Evolutionary conservation across 1,140 invertebrate species (phyloP).

Genomic region (Myzus persicae): DNA sequence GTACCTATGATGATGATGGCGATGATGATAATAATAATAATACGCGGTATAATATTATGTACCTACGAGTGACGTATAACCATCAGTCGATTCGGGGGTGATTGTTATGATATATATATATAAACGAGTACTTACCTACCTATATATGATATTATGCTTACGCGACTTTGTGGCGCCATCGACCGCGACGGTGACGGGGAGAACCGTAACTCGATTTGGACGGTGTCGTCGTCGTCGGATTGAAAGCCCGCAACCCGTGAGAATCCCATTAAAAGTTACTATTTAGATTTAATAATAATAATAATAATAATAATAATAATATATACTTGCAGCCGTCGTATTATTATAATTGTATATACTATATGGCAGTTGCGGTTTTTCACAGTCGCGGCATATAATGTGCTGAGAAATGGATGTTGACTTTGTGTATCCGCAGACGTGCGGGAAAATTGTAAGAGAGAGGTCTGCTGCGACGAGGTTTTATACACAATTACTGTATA

Average conservation of each 20-base stretch:
- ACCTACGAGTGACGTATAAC: too few relatives aligned
- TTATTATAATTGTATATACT: not conserved
- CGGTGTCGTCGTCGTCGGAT: not conserved
- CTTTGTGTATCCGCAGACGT: not conserved
- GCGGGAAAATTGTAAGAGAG: not conserved
- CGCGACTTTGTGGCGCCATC: not conserved
- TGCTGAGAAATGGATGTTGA: constrained; percentile 12
- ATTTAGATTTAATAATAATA: constrained; percentile 21
- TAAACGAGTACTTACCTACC: not conserved
- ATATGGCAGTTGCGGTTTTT: not conserved
- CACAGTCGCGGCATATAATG: not conserved
- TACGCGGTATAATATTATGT: not conserved
- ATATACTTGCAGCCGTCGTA: not conserved
- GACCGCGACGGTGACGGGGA: not conserved
- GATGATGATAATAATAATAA: not conserved
- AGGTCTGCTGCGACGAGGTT: not conserved
- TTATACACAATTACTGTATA: not conserved
- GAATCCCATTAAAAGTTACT: constrained; percentile 23
- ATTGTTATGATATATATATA: not conserved
- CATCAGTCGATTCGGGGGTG: not conserved
- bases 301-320: too few relatives aligned
- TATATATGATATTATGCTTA: not conserved
- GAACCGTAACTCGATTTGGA: constrained; percentile 10
- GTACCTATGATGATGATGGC: not conserved
- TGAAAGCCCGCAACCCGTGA: not conserved